Evolutionary conservation across 2,888 invertebrate species (phyloP).

Genomic region (Machimus atricapillus): DNA sequence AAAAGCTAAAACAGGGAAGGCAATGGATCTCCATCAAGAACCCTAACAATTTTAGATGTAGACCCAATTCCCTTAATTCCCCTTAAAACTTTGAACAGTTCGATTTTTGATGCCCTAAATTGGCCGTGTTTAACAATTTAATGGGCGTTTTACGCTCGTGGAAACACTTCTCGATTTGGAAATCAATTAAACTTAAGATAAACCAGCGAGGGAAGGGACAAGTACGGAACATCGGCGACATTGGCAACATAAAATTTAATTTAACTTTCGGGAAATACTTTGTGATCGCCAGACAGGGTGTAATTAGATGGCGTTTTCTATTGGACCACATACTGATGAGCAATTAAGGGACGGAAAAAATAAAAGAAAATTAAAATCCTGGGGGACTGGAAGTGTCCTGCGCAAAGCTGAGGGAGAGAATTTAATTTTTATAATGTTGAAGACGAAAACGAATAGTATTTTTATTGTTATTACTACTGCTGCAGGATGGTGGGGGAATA

Average conservation of each 20-base stretch:
- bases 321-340: neutral
- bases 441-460: neutral
- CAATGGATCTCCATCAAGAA: neutral
- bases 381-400: neutral
- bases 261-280: neutral
- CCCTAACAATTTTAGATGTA: neutral
- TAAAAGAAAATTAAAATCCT: neutral
- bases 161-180: neutral
- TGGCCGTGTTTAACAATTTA: neutral
- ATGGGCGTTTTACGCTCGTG: neutral
- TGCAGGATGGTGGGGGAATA: neutral
- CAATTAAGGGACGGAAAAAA: neutral
- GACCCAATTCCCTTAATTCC: neutral
- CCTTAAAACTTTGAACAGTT: neutral
- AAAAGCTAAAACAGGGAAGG: neutral
- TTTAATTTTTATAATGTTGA: neutral
- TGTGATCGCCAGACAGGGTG: neutral
- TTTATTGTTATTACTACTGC: neutral
- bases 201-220: neutral
- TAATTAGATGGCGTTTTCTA: neutral
- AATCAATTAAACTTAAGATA: neutral
- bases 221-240: neutral
- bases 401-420: neutral
- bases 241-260: neutral
- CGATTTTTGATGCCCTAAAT: neutral